Evolutionary conservation across 2,113 vertebrate genomes (phyloP).

Genomic region (Junco hyemalis): DNA sequence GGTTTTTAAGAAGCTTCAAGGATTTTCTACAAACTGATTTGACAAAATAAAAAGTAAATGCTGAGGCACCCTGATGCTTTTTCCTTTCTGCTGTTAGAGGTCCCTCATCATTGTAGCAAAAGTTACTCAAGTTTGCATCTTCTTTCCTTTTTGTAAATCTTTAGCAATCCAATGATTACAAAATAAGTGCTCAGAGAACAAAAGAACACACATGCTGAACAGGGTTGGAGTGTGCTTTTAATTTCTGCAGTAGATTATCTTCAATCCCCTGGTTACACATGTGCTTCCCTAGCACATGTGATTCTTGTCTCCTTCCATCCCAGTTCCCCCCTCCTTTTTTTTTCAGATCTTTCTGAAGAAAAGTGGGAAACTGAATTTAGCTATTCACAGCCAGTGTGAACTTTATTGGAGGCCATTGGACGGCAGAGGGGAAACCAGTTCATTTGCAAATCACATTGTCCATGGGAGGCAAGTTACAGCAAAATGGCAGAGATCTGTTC

Average conservation of each 20-base stretch:
- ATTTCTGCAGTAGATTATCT: slow-evolving; percentile 43
- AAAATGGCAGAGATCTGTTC: neutral
- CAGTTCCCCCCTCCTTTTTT: neutral
- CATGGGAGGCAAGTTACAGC: neutral
- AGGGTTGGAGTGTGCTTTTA: slow-evolving; percentile 37
- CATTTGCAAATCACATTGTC: neutral
- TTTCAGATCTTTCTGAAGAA: neutral
- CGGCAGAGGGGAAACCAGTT: neutral
- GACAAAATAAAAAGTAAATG: neutral
- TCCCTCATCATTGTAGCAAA: neutral
- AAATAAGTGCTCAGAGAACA: slow-evolving; percentile 34
- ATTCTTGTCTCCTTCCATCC: neutral
- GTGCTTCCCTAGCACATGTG: neutral
- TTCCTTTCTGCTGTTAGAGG: neutral
- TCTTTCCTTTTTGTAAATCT: neutral
- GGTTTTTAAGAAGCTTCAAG: neutral
- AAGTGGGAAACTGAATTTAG: neutral
- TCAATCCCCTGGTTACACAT: slow-evolving; percentile 3
- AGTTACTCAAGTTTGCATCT: neutral
- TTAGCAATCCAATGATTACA: neutral
- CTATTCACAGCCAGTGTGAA: neutral
- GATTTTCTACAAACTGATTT: neutral
- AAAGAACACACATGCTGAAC: neutral
- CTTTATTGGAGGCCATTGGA: neutral
- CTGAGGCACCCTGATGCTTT: neutral